Base-by-base conservation (phyloP, 2,888 invertebrate species). In the Tetanocera ferruginea region DNA sequence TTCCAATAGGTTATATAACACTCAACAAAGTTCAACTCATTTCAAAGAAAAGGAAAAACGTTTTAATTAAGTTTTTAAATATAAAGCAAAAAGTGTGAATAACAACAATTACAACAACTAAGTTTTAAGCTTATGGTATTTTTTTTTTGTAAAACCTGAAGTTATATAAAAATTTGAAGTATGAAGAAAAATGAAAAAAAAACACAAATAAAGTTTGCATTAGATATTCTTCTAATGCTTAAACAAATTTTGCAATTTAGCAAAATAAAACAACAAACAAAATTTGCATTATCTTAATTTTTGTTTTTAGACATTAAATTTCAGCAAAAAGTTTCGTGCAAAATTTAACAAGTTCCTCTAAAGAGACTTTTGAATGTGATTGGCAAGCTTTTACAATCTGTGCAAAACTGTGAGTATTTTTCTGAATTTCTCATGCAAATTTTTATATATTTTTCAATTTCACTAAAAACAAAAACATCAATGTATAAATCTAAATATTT, bases 11-110 rank as follows among this genome's bases (percentile, higher is more conserved):
- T 67, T 67, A n/a, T 66, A n/a, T 62, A 28, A 66, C 34, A 43
- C 37, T 34, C 1, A 67, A 67, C 43, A 67, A 37, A 67, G 43
- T 6, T 37, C 34, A 66, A 37, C 37, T 34, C 67, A 67, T 43
- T 28, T 43, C 3, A 60, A 60, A 23, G 17, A 69, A 69, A 69
- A 69, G 69, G 69, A 69, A 69, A 69, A 69, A 51, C 69, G n/a
- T 51, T 51, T 69, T 69, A 51, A 25, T 8, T 43, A 11, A 43
- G 14, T 11, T 43, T 69, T 49, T 69, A 69, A 51, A 66, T 25
- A 51, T 25, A 69, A 69, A 69, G 17, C 69, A 49, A 51, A 28
- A 19, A 55, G 19, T 55, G 23, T 43, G 43, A 19, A 67, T 19
- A 66, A 66, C 34, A 67, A 64, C 57, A 60, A 60, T 60, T 60